A percentile compares a stretch with the other conserved stretches of the same genome.
phyloP scores from a whole-genome alignment of 1,140 invertebrate species.

The Drosophila teissieri region DNA sequence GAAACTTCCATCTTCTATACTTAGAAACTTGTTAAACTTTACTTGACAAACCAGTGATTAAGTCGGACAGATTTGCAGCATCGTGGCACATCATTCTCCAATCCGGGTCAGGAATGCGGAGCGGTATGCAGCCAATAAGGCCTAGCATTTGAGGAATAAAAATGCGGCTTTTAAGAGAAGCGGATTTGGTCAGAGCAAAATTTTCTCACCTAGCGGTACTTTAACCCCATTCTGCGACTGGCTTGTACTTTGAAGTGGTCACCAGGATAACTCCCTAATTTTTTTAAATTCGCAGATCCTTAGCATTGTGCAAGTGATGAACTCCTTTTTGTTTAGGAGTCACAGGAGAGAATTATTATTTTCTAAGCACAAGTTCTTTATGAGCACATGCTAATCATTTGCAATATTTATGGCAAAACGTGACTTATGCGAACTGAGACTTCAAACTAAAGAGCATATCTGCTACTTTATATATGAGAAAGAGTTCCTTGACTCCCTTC shows the following conservation, averaged over 20 bases:
- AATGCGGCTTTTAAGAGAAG: conserved; percentile 2
- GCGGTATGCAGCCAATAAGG: conserved; percentile 40
- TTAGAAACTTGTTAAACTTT: conserved; percentile 46
- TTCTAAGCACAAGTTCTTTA: conserved; percentile 19
- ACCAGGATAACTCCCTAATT: conserved; percentile 20
- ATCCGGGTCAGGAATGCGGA: conserved; percentile 28
- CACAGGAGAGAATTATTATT: conserved; percentile 1
- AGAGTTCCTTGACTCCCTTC: not conserved
- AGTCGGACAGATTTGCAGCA: conserved; percentile 30
- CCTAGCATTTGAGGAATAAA: conserved; percentile 13
- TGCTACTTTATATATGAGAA: conserved; percentile 9
- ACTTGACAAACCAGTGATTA: conserved; percentile 38
- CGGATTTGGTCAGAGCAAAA: conserved; percentile 31
- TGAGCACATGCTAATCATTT: conserved; percentile 62
- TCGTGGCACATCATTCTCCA: conserved; percentile 35
- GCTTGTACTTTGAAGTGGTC: conserved; percentile 7
- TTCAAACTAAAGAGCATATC: conserved; percentile 9
- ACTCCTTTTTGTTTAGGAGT: conserved; percentile 15
- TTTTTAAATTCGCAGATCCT: conserved; percentile 8
- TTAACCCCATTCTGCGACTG: conserved; percentile 26
- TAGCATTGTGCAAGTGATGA: conserved; percentile 11
- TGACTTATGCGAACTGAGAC: conserved; percentile 51
- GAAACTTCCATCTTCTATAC: conserved; percentile 3
- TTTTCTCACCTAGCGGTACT: conserved; percentile 31
- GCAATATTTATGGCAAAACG: conserved; percentile 64